Conservation (phyloP, 2,888 invertebrate species). For the Periphyllus acericola region DNA sequence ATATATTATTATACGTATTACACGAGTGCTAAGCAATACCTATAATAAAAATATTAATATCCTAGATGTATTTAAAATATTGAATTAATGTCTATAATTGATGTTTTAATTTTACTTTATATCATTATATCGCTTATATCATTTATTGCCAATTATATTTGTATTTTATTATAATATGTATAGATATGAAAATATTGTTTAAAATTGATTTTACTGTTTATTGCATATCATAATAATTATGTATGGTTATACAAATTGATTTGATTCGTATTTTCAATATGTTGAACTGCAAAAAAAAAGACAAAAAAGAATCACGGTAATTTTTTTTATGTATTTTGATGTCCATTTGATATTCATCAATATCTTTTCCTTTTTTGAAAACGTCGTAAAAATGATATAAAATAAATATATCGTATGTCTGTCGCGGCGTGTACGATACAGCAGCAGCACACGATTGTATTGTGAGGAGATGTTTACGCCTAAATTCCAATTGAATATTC, state of each 20-base stretch:
- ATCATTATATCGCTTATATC: too few relatives aligned
- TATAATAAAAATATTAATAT: too few relatives aligned
- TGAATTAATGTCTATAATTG: too few relatives aligned
- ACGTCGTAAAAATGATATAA: conserved; percentile 17
- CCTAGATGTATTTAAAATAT: too few relatives aligned
- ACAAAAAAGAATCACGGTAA: neutral
- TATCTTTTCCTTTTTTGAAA: conserved; percentile 16
- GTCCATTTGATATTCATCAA: conserved; percentile 22
- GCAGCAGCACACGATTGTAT: conserved; percentile 13
- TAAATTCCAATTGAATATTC: conserved; percentile 57
- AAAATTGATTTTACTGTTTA: too few relatives aligned
- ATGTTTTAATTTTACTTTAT: too few relatives aligned
- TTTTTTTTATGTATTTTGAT: neutral
- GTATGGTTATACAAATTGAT: neutral
- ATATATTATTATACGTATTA: too few relatives aligned
- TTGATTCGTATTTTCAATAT: neutral
- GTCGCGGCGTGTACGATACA: neutral
- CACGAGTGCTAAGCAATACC: too few relatives aligned
- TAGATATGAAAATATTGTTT: too few relatives aligned
- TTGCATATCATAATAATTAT: too few relatives aligned
- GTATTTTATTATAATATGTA: too few relatives aligned
- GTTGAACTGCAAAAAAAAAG: neutral
- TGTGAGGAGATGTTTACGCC: conserved; percentile 46
- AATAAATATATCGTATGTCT: conserved; percentile 23
- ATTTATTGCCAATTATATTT: too few relatives aligned